A percentile compares a stretch with the other conserved stretches of the same genome.
These are phyloP conservation scores for Oriolus oriolus DNA, from an alignment of 2,113 vertebrate genomes.

Conservation along the genomic window DNA sequence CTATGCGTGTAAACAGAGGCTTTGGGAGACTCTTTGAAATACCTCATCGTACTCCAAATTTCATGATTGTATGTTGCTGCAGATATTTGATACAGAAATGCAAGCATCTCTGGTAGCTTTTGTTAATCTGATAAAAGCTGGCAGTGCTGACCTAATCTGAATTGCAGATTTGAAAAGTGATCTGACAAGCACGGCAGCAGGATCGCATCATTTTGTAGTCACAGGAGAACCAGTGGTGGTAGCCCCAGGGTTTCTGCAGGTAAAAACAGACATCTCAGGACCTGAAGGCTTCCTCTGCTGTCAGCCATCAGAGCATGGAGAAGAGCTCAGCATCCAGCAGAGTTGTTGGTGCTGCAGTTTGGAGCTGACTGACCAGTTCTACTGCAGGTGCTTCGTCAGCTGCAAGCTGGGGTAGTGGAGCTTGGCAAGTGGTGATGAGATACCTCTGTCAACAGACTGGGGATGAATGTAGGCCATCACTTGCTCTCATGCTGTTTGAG, in stretches of 20 bases:
- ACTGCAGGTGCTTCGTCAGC: not conserved
- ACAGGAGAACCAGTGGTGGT: not conserved
- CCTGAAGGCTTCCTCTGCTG: not conserved
- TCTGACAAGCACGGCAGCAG: not conserved
- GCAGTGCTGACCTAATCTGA: not conserved
- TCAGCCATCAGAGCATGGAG: not conserved
- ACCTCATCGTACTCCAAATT: not conserved
- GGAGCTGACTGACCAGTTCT: not conserved
- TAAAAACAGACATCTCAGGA: not conserved
- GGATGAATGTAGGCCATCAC: not conserved
- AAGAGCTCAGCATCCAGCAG: not conserved
- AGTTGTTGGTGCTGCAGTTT: not conserved
- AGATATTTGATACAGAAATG: not conserved
- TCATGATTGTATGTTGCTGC: not conserved
- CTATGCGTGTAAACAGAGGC: not conserved
- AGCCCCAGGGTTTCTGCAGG: not conserved
- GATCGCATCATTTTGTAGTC: not conserved
- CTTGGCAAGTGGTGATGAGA: not conserved
- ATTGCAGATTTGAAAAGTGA: conserved; percentile 20
- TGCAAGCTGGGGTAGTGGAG: not conserved
- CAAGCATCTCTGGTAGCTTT: not conserved
- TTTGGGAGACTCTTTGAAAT: not conserved
- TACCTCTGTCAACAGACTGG: not conserved
- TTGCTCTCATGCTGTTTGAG: not conserved
- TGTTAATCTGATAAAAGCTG: not conserved